phyloP scores from a whole-genome alignment of 2,113 vertebrate genomes.

The Romanogobio albipinnatus region DNA sequence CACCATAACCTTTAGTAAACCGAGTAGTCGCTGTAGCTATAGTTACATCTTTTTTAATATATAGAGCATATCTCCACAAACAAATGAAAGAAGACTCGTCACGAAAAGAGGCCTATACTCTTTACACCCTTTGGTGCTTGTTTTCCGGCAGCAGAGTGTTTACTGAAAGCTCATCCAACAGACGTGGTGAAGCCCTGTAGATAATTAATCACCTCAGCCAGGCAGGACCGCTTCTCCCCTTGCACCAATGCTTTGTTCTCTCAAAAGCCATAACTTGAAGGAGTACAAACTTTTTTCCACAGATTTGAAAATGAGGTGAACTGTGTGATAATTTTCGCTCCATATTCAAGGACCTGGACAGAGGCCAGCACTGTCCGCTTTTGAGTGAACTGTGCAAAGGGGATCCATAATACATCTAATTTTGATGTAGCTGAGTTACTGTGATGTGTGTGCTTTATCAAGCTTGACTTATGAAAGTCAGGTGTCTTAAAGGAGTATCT shows the following conservation, averaged over 20 bases:
- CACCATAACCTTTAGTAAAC: not conserved
- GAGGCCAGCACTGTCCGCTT: not conserved
- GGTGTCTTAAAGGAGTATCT: not conserved
- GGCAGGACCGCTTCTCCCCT: conserved; percentile 72
- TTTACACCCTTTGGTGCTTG: conserved; percentile 70
- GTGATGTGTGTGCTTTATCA: not conserved
- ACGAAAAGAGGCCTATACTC: conserved; percentile 15
- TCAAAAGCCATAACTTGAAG: conserved; percentile 53
- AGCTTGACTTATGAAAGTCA: not conserved
- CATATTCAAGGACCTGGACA: not conserved
- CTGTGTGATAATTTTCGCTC: not conserved
- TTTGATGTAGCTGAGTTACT: not conserved
- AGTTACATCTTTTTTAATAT: not conserved
- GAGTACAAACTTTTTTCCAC: not conserved
- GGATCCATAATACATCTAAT: not conserved
- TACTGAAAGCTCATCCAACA: conserved; percentile 56
- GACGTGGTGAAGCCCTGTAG: conserved; percentile 73
- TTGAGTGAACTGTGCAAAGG: not conserved
- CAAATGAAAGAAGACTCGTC: conserved; percentile 61
- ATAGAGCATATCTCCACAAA: conserved; percentile 8
- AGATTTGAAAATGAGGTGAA: conserved; percentile 13
- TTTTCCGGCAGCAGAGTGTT: conserved; percentile 73
- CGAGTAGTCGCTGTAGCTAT: not conserved
- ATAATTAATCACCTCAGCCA: conserved; percentile 85
- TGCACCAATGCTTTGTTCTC: conserved; percentile 70